Base-by-base conservation (phyloP, 2,113 vertebrate species). In the Rynchops niger region DNA sequence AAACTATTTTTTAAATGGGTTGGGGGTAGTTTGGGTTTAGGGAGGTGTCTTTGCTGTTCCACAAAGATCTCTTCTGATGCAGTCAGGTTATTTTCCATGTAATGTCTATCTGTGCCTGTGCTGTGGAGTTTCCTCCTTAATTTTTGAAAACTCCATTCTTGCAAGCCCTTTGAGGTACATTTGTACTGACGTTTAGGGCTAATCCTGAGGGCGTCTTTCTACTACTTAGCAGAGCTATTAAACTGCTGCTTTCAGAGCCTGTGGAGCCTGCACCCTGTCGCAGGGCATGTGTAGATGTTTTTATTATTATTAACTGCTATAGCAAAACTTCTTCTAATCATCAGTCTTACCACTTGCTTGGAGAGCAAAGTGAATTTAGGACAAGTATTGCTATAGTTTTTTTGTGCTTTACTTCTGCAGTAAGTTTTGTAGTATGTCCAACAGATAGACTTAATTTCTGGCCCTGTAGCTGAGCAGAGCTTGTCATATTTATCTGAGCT, bases 121-220 rank as follows among this genome's bases (percentile, higher is more conserved):
- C 91, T 96, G 53, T 12, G 66, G 71, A 61, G 34, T 72, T 95
- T 69, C 40, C 62, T 85, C 36, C 62, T 81, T 70, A 73, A 58
- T 77, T 94, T 87, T 94, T 90, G 58, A 86, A 88, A 93, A 78
- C 66, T 66, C 50, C 10, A 0, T 67, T 85, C 49, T 79, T 79
- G 50, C 5, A 56, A 74, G 70, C 52, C 45, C n/a, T 85, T 82
- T 94, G 77, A 87, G 81, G 61, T 94, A 65, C 56, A 55, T 87
- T 85, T 84, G 52, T 91, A 65, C 43, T 89, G 89, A 93, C 81
- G 47, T 91, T 66, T 59, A 74, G 65, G 84, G 89, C 89, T 95
- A 20, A 72, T 93, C 81, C 86, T 74, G 47, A 85, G 73, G 87
- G 65, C 47, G 89, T 56, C 78, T 71, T 96, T 89, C 61, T 91